phyloP scores from a whole-genome alignment of 2,113 vertebrate genomes.

The Bubalus kerabau region DNA sequence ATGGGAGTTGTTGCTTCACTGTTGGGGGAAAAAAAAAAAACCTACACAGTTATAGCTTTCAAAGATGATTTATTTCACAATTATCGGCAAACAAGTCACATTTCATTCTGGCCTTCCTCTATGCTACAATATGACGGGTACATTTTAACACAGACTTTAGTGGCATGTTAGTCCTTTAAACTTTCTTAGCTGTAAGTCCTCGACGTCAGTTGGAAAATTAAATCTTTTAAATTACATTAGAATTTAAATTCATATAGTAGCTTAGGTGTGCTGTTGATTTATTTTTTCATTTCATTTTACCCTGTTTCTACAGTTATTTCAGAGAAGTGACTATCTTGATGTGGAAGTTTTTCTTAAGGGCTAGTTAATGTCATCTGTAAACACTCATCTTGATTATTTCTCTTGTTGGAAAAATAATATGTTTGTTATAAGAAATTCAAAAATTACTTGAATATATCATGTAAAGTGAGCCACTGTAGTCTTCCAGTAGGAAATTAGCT shows the following conservation, averaged over 20 bases:
- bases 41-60: not conserved
- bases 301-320: conserved; percentile 25
- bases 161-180: not conserved
- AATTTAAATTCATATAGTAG: not conserved
- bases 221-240: not conserved
- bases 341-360: conserved; percentile 7
- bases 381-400: not conserved
- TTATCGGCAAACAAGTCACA: not conserved
- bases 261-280: not conserved
- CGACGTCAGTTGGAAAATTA: not conserved
- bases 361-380: not conserved
- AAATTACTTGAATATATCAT: not conserved
- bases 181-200: not conserved
- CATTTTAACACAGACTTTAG: not conserved
- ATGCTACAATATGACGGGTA: not conserved
- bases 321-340: not conserved
- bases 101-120: not conserved
- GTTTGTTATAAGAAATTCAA: not conserved
- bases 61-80: not conserved
- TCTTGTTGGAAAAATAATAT: not conserved
- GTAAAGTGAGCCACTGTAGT: not conserved
- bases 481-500: not conserved
- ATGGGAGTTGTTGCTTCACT: not conserved
- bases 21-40: not conserved
- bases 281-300: not conserved